Conservation (phyloP, 2,113 vertebrate species). For the Cricetomys ansorgei region DNA sequence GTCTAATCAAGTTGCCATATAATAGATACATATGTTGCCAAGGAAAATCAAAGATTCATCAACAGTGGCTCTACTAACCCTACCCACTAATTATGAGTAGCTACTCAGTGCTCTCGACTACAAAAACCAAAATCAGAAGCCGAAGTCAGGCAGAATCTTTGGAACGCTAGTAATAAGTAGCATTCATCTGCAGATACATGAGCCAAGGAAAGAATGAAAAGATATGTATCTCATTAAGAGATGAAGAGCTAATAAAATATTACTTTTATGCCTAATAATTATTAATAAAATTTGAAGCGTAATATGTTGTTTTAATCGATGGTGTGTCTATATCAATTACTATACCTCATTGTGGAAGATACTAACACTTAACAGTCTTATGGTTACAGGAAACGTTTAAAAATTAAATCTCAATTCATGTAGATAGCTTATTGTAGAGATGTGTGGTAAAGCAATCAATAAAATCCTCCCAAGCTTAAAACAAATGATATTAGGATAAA, state of each 20-base stretch:
- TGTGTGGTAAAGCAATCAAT: slow-evolving; percentile 7
- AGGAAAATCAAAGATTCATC: slow-evolving; percentile 37
- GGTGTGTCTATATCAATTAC: slow-evolving; percentile 13
- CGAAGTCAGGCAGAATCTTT: background rate
- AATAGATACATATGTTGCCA: background rate
- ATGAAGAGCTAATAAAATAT: slow-evolving; percentile 52
- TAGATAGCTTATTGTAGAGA: slow-evolving; percentile 36
- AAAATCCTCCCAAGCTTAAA: slow-evolving; percentile 43
- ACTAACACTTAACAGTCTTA: slow-evolving; percentile 38
- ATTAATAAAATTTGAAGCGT: slow-evolving; percentile 58
- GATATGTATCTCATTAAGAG: slow-evolving; percentile 24
- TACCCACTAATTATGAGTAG: background rate
- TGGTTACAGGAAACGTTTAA: slow-evolving; percentile 50
- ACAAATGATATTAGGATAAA: slow-evolving; percentile 9
- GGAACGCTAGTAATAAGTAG: slow-evolving; percentile 10
- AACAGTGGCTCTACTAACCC: background rate
- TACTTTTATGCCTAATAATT: slow-evolving; percentile 49
- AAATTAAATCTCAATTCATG: slow-evolving; percentile 62
- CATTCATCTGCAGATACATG: background rate
- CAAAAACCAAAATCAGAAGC: slow-evolving; percentile 21
- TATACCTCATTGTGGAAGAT: slow-evolving; percentile 31
- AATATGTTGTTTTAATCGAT: slow-evolving; percentile 58
- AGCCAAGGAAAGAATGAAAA: slow-evolving; percentile 44
- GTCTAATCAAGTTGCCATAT: slow-evolving; percentile 18
- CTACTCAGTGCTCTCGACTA: background rate